These are phyloP conservation scores for Tragelaphus scriptus DNA, from an alignment of 2,113 vertebrate genomes.

Conservation along the genomic window DNA sequence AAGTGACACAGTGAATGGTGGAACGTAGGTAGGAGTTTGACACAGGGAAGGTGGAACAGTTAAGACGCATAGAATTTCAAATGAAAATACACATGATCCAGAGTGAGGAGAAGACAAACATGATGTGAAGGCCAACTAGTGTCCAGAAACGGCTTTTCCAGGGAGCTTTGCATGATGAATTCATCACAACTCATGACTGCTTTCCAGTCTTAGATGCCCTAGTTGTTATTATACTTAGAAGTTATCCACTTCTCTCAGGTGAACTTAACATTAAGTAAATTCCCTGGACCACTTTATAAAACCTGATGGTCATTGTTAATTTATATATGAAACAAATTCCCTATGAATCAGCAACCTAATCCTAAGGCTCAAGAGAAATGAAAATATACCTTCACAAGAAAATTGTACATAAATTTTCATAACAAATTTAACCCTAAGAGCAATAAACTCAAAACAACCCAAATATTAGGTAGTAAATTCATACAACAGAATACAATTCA, in stretches of 20 bases:
- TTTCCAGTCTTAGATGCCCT: neutral
- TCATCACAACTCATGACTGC: neutral
- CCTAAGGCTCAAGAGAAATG: neutral
- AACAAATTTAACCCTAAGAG: neutral
- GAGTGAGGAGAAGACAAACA: neutral
- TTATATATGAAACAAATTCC: neutral
- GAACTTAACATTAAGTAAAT: conserved; percentile 4
- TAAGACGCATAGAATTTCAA: neutral
- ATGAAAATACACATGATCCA: neutral
- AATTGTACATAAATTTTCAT: neutral
- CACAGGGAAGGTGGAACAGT: neutral
- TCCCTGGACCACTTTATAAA: neutral
- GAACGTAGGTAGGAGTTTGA: neutral
- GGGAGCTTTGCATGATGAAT: neutral
- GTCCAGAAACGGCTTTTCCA: neutral
- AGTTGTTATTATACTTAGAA: neutral
- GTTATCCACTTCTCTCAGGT: neutral
- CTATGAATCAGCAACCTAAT: neutral
- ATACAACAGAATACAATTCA: neutral
- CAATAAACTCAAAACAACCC: neutral
- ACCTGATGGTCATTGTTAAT: neutral
- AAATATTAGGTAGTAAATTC: neutral
- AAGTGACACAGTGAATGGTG: neutral
- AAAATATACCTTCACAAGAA: neutral
- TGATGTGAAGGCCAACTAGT: neutral